These are phyloP conservation scores for Periphyllus acericola DNA, from an alignment of 2,888 invertebrate species.

Conservation along the genomic window DNA sequence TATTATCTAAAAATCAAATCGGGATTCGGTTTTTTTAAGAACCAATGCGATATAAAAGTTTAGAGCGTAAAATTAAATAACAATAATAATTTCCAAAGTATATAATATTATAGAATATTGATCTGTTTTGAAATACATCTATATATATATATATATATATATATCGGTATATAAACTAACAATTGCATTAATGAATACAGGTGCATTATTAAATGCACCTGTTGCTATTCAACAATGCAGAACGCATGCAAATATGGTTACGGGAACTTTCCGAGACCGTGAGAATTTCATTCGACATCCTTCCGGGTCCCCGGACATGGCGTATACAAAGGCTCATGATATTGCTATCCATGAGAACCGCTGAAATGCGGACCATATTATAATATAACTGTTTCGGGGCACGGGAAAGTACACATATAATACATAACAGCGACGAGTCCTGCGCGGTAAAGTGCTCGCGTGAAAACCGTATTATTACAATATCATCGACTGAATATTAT, in stretches of 20 bases:
- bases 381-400: not conserved
- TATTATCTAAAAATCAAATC: not conserved
- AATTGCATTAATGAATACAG: not conserved
- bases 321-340: not conserved
- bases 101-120: no score
- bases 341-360: no score
- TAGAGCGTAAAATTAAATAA: no score
- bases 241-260: not conserved
- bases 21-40: not conserved
- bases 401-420: not conserved
- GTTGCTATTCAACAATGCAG: constrained; percentile 14
- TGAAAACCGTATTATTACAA: no score
- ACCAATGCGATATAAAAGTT: not conserved
- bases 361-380: not conserved
- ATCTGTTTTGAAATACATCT: no score
- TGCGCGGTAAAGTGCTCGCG: no score
- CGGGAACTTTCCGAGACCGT: not conserved
- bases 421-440: no score
- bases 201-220: not conserved
- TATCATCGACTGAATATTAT: no score
- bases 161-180: not conserved
- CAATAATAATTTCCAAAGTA: no score
- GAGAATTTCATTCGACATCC: constrained; percentile 16
- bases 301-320: not conserved
- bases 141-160: no score